Percentiles rank a stretch among this genome's conserved stretches.
Evolutionary conservation across 2,797 vertebrate genomes (phyloP).

Genomic region (Sandelia bainsii): DNA sequence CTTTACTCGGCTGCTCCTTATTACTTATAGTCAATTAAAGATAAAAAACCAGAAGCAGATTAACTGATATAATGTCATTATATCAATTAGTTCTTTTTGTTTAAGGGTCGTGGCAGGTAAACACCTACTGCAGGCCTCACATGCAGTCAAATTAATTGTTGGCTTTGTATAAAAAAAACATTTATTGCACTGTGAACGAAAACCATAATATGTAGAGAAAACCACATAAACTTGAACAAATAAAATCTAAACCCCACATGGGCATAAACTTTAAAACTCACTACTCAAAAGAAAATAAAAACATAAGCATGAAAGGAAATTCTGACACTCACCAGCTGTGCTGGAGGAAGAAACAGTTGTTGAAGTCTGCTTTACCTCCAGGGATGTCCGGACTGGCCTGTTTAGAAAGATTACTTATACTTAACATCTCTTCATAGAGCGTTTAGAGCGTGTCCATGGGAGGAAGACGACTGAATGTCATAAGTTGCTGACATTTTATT

Average conservation of each 20-base stretch:
- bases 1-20: not conserved
- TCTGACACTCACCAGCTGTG: conserved; percentile 74
- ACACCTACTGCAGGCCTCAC: too few species aligned
- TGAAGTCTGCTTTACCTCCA: conserved; percentile 79
- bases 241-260: not conserved
- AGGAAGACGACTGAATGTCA: conserved; percentile 38
- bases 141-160: too few species aligned
- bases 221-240: not conserved
- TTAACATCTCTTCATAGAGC: conserved; percentile 55
- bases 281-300: conserved; percentile 4
- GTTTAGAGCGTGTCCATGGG: conserved; percentile 43
- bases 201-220: not conserved
- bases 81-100: not conserved
- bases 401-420: conserved; percentile 73
- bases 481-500: conserved; percentile 34
- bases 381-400: conserved; percentile 78
- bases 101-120: too few species aligned
- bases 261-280: too few species aligned
- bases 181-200: not conserved
- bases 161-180: too few species aligned
- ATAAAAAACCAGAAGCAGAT: conserved; percentile 1
- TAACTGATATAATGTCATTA: not conserved
- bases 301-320: conserved; percentile 2
- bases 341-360: conserved; percentile 63
- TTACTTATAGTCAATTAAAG: not conserved